Evolutionary conservation across 1,140 invertebrate species (phyloP), one percentile per base, ranked within the genome.

Genomic region (Papilio machaon): DNA sequence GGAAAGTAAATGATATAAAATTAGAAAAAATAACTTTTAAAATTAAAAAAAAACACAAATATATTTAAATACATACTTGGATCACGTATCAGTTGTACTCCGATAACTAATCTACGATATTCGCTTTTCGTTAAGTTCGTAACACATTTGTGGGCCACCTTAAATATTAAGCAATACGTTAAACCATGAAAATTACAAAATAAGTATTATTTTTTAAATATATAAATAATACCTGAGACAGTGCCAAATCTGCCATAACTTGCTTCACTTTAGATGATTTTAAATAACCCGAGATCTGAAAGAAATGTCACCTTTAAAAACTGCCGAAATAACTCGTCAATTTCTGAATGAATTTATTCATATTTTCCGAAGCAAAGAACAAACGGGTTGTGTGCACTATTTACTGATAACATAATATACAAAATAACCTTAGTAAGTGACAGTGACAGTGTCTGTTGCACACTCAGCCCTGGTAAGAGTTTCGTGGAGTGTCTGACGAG

Each of bases 51-150:
- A 47, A 30, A 30, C 2, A 30, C 9, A 75, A 49, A 7, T 23
- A 52, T 3, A 64, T 64, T 52, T 52, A 0, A 58, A 80, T 76
- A 83, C 86, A 91, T 94, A 97, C 96, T 95, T 81, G 98, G 98
- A 95, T 99, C 98, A 92, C 98, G 97, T 13, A 99, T 97, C 1
- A 99, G 95, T 88, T 99, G 98, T 6, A 98, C 96, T 2, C 98
- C 98, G 81, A 99, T 97, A 83, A 98, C 96, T 2, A 99, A 91
- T 84, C 98, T 95, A 83, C 98, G 95, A 84, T 98, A 97, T 92
- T 99, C 98, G 83, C 97, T 97, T 67, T 96, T 96, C 8, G 97
- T 97, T 3, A 99, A 94, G 85, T 97, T 96, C 86, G 97, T 96
- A 1, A 98, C 97, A 73, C 96, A 96, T 86, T 97, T 96, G 87